Conservation (phyloP, 2,888 invertebrate genomes). For the Leptinotarsa juncta region DNA sequence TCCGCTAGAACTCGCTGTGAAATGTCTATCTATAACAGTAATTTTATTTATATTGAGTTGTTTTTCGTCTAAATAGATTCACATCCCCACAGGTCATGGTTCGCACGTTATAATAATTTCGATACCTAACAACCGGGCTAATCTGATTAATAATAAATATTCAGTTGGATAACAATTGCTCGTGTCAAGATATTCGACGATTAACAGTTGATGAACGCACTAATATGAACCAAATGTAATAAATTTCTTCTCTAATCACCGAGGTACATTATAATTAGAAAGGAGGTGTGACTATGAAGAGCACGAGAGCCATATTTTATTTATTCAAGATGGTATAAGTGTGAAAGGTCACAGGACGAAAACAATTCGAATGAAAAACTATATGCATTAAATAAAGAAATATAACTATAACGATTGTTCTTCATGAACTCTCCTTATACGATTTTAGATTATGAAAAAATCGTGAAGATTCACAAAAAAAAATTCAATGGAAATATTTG, state of each 20-base stretch:
- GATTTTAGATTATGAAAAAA: no score
- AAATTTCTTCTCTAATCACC: conserved; percentile 44
- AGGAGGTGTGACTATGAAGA: conserved; percentile 22
- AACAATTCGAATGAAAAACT: neutral
- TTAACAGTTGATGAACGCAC: conserved; percentile 42
- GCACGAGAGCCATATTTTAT: conserved; percentile 43
- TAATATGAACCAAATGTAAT: conserved; percentile 41
- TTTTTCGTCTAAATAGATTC: neutral
- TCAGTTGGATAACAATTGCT: conserved; percentile 34
- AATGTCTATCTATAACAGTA: neutral
- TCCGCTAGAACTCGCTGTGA: neutral
- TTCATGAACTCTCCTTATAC: no score
- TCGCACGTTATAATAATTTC: conserved; percentile 17
- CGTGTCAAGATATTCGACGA: conserved; percentile 35
- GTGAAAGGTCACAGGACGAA: conserved; percentile 12
- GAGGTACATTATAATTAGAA: conserved; percentile 41
- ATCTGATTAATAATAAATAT: conserved; percentile 38
- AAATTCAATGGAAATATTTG: no score
- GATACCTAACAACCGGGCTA: conserved; percentile 5
- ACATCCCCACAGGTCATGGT: neutral
- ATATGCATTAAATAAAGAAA: neutral
- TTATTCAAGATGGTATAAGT: conserved; percentile 23
- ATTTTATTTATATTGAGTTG: conserved; percentile 1
- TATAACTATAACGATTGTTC: no score
- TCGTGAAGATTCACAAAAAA: no score